Percentiles rank a stretch among this genome's conserved stretches.
Evolutionary conservation across 2,888 invertebrate genomes (phyloP).

Genomic region (Prosapia bicincta): DNA sequence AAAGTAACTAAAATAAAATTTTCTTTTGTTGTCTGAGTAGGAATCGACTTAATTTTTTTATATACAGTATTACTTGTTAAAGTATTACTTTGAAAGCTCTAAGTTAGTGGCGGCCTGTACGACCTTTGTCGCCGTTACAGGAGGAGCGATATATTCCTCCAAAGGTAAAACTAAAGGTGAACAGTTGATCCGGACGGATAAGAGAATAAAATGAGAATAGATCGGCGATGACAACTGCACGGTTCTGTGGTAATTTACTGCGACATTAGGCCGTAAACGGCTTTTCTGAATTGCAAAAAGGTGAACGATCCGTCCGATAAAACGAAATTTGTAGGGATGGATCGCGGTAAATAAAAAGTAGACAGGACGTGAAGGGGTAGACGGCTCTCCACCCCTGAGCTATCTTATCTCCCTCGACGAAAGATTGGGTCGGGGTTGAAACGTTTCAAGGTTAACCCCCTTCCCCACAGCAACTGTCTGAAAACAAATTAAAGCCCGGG

Average conservation of each 20-base stretch:
- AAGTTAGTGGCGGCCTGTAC: no score
- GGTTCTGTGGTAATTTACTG: background rate
- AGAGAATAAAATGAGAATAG: no score
- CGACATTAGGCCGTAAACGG: background rate
- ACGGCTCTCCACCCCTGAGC: background rate
- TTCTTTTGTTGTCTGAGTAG: no score
- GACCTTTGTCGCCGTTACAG: no score
- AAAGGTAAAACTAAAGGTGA: no score
- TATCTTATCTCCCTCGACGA: constrained; percentile 2
- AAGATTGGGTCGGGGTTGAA: background rate
- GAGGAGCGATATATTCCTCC: no score
- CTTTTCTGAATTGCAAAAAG: background rate
- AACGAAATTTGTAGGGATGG: background rate
- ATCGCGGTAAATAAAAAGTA: background rate
- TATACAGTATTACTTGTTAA: no score
- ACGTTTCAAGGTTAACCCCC: background rate
- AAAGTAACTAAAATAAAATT: no score
- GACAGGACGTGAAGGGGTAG: constrained; percentile 2
- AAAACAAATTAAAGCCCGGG: background rate
- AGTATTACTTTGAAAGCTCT: no score
- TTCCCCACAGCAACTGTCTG: background rate
- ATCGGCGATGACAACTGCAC: no score
- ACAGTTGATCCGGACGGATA: no score
- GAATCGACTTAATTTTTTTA: no score
- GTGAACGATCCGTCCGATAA: background rate